Evolutionary conservation across 2,113 vertebrate species (phyloP), one percentile per base, ranked within the genome.

Genomic region (Microcebus griseorufus): DNA sequence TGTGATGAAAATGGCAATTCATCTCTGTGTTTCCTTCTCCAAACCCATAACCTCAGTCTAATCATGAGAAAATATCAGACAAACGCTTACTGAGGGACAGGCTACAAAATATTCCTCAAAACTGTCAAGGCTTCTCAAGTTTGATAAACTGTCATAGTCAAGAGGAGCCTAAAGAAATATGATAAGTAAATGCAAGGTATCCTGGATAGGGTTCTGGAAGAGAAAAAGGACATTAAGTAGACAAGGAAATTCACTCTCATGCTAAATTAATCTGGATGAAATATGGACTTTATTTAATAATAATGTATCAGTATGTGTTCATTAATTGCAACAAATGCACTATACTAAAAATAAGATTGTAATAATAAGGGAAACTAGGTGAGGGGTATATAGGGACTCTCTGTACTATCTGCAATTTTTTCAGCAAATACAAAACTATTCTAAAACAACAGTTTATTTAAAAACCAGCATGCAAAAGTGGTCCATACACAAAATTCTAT

Each of bases 81-180:
- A 88, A 65, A 87, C 72, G 9, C 32, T 10, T 42, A 45, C 5
- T 12, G 32, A 88, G 39, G 34, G 45, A 51, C 1, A 58, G 5
- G 88, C 65, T 32, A 70, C 13, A 93, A 90, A 84, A 76, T 37
- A 93, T 9, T 62, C 11, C 51, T 95, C 23, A 93, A 93, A 84
- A 22, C 18, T 81, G 9, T 94, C 9, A 67, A 82, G 4, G 51
- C 51, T 88, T 86, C 14, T 42, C 39, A 76, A 81, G 32, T 58
- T 48, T 86, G 29, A 72, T 17, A 93, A 93, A 85, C 18, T 60
- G 22, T 17, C 23, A 81, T 0, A 72, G 34, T 6, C 78, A 78
- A 73, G 16, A 73, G 4, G 20, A 93, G 7, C 12, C 45, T 55
- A 55, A 34, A 18, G 25, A 55, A 6, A 51, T 9, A 48, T 10